Conservation (phyloP, 2,113 vertebrate species). For the Dicerorhinus sumatrensis region DNA sequence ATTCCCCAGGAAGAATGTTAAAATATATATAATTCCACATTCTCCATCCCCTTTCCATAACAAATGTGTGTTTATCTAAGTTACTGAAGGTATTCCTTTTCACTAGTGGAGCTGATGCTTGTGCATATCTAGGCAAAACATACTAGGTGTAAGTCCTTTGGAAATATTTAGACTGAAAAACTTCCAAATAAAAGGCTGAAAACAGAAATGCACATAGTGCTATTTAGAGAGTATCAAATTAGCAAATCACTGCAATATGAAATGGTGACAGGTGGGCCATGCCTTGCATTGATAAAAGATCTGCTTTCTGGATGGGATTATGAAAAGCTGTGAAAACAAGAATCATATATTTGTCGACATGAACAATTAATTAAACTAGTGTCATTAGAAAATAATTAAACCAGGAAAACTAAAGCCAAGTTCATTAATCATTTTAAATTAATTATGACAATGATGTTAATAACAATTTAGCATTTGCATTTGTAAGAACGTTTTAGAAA, state of each 20-base stretch:
- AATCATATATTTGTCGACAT: slow-evolving; percentile 60
- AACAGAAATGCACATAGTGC: not conserved
- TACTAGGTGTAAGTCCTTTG: not conserved
- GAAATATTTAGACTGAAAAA: not conserved
- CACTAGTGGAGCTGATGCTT: not conserved
- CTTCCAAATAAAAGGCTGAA: slow-evolving; percentile 32
- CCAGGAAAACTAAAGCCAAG: slow-evolving; percentile 63
- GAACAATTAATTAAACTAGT: slow-evolving; percentile 73
- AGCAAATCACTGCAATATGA: slow-evolving; percentile 34
- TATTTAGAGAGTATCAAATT: slow-evolving; percentile 50
- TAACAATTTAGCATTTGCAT: slow-evolving; percentile 55
- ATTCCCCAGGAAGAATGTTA: not conserved
- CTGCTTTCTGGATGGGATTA: not conserved
- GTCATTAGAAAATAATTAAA: slow-evolving; percentile 78
- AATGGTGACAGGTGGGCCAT: slow-evolving; percentile 30
- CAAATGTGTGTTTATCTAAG: not conserved
- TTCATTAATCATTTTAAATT: slow-evolving; percentile 78
- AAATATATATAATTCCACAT: not conserved
- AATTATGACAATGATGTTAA: slow-evolving; percentile 68
- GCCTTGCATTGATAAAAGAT: slow-evolving; percentile 49
- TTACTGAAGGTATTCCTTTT: not conserved
- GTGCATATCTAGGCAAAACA: not conserved
- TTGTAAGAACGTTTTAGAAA: slow-evolving; percentile 63
- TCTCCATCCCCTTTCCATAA: not conserved
- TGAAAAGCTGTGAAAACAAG: slow-evolving; percentile 63